phyloP scores from a whole-genome alignment of 2,113 vertebrate genomes.

The Corythoichthys intestinalis region DNA sequence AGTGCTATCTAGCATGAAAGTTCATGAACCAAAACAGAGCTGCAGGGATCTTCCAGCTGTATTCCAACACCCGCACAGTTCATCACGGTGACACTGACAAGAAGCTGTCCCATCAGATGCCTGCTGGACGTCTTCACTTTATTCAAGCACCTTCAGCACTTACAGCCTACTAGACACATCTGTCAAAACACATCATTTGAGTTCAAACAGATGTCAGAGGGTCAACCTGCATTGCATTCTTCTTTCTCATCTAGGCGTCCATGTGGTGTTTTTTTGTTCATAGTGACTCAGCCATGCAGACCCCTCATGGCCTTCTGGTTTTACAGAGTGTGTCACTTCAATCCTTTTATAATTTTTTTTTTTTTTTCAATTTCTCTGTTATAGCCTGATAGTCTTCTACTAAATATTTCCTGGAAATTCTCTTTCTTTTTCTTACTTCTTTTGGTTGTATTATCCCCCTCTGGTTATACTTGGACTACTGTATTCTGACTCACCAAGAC shows the following conservation, averaged over 20 bases:
- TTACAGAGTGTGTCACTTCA: conserved; percentile 19
- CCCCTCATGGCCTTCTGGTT: conserved; percentile 34
- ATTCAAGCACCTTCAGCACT: conserved; percentile 37
- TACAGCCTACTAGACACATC: conserved; percentile 68
- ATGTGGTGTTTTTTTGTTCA: conserved; percentile 14
- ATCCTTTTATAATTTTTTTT: conserved; percentile 10
- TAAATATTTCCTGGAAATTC: not conserved
- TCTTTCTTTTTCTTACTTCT: conserved; percentile 8
- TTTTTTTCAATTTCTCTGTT: conserved; percentile 17
- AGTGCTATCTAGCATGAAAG: not conserved
- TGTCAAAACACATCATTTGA: conserved; percentile 71
- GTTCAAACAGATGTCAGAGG: conserved; percentile 65
- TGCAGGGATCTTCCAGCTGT: not conserved
- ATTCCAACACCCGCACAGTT: not conserved
- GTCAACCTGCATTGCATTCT: conserved; percentile 54
- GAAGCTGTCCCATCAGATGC: conserved; percentile 16
- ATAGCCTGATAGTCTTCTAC: conserved; percentile 6
- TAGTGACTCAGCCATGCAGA: conserved; percentile 29
- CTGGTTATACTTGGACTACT: not conserved
- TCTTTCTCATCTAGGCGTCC: conserved; percentile 26
- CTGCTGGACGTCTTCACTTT: conserved; percentile 37
- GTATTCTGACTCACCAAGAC: not conserved
- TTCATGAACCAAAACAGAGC: not conserved
- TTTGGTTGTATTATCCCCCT: not conserved
- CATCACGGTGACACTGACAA: not conserved